Base-by-base conservation (phyloP, 2,113 vertebrate genomes). In the Nipponia nippon region DNA sequence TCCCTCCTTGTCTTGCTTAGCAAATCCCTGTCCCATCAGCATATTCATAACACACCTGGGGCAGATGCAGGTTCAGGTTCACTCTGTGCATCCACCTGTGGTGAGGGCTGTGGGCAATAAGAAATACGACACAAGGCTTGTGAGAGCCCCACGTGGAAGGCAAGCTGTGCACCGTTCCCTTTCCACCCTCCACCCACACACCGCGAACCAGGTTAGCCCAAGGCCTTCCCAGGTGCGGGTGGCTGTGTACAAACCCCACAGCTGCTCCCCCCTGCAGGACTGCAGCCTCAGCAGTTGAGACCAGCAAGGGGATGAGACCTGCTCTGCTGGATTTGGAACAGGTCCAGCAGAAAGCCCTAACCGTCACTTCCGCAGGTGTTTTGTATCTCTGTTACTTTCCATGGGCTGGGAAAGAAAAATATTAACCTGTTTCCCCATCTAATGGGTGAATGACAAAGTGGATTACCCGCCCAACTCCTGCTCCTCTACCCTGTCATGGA, bases 401-500 rank as follows among this genome's bases (percentile, higher is more conserved):
- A 67, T 9, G 38, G 52, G 5, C 32, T 27, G 38, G 1, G 3
- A 6, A 81, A 87, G 16, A 72, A 80, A 63, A 80, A 42, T 20
- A 71, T 12, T 66, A 77, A 58, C 17, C 50, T 46, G 23, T 69
- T 92, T 86, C 59, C 46, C 42, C 49, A 4, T 34, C 22, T 75
- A 78, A 84, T 17, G 11, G 21, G n/a, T 62, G n/a, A 92, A 70
- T 20, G 25, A 62, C 27, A 89, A 62, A 17, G n/a, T 36, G 44
- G 32, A 82, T 82, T 46, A 44, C 22, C 16, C 2, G 0, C 19
- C 7, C 0, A 0, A 23, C 8, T n/a, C 29, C 6, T n/a, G 21
- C 32, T 73, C 32, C 13, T 4, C 1, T 62, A 42, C 53, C 53
- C 58, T 77, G 83, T 6, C 56, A 66, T 0, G 0, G 61, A 80